Evolutionary conservation across 2,797 vertebrate species (phyloP).

Genomic region (Cuniculus paca): DNA sequence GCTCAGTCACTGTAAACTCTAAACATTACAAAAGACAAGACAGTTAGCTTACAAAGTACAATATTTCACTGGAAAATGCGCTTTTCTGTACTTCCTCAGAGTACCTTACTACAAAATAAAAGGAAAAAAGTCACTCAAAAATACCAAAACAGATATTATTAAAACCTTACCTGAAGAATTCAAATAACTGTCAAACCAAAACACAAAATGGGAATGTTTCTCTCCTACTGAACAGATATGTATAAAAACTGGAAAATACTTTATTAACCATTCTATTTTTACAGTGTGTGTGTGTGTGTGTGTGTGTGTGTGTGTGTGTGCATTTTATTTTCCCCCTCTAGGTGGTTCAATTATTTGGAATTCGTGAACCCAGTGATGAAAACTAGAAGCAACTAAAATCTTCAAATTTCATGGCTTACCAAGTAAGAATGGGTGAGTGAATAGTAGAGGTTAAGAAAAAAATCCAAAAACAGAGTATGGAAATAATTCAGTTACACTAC

Average conservation of each 20-base stretch:
- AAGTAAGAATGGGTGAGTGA: neutral
- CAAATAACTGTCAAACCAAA: constrained; percentile 20
- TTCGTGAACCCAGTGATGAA: constrained; percentile 63
- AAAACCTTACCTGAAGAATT: constrained; percentile 68
- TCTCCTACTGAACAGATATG: constrained; percentile 37
- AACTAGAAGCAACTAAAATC: constrained; percentile 46
- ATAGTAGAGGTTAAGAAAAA: neutral
- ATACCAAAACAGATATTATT: constrained; percentile 72
- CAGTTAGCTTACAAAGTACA: constrained; percentile 83
- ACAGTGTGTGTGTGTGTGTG: neutral
- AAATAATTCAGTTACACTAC: neutral
- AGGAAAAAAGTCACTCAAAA: constrained; percentile 78
- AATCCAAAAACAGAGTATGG: neutral
- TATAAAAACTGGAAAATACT: constrained; percentile 58
- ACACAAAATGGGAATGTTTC: neutral
- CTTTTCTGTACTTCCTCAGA: constrained; percentile 80
- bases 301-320: neutral
- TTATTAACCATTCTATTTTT: neutral
- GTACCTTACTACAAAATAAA: constrained; percentile 75
- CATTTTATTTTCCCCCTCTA: neutral
- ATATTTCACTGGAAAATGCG: constrained; percentile 83
- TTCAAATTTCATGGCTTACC: constrained; percentile 12
- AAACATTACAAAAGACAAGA: constrained; percentile 82
- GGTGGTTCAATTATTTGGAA: constrained; percentile 9
- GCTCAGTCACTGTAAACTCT: constrained; percentile 77